A percentile compares a stretch with the other conserved stretches of the same genome.
Evolutionary conservation across 2,888 invertebrate genomes (phyloP).

Genomic region (Ptychoptera contaminata): DNA sequence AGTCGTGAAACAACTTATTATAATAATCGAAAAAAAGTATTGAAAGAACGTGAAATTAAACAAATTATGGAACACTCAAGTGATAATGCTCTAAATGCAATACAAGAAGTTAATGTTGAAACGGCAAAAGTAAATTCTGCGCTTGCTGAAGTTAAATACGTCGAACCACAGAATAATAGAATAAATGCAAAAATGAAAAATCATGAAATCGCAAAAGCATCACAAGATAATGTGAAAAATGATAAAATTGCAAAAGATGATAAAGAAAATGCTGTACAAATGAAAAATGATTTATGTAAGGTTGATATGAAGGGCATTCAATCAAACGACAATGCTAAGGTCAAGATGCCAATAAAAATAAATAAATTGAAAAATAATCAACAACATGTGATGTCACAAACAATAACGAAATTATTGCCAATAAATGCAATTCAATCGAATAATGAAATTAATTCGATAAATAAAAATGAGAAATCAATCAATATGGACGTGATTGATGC

Average conservation of each 20-base stretch:
- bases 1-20: slow-evolving; percentile 48
- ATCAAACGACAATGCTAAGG: background rate
- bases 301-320: background rate
- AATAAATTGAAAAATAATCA: background rate
- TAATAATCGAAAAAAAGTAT: slow-evolving; percentile 34
- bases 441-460: too few species aligned
- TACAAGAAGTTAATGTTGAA: background rate
- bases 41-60: slow-evolving; percentile 11
- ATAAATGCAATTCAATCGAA: too few species aligned
- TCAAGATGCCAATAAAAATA: background rate
- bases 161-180: background rate
- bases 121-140: background rate
- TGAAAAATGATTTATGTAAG: background rate
- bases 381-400: background rate
- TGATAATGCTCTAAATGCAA: background rate
- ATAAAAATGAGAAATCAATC: too few species aligned
- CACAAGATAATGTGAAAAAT: background rate
- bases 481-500: background rate
- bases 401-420: background rate
- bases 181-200: background rate
- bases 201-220: background rate
- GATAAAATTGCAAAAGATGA: background rate
- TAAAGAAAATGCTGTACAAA: background rate
- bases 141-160: background rate
- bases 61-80: background rate